A percentile compares a stretch with the other conserved stretches of the same genome.
These are phyloP conservation scores for Hylaeus anthracinus DNA, from an alignment of 1,140 invertebrate genomes.

Conservation along the genomic window DNA sequence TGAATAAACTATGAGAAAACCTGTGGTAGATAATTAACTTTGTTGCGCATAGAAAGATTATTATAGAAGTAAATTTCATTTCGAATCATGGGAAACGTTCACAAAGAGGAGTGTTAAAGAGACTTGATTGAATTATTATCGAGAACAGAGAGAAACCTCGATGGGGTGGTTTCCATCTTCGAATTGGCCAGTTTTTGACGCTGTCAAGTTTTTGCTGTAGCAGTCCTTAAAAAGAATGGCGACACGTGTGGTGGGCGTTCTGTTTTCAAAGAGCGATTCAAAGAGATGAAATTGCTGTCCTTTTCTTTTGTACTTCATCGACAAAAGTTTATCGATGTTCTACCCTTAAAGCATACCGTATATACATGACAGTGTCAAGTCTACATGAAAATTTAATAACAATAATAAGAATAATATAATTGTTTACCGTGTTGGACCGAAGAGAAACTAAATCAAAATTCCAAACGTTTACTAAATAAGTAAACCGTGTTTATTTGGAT, in stretches of 20 bases:
- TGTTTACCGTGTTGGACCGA: no score
- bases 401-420: no score
- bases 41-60: no score
- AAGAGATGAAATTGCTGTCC: slow-evolving; percentile 45
- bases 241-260: slow-evolving; percentile 73
- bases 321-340: slow-evolving; percentile 9
- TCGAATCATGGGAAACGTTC: slow-evolving; percentile 2
- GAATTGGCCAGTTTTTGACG: slow-evolving; percentile 76
- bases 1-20: no score
- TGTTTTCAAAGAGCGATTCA: slow-evolving; percentile 63
- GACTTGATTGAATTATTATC: slow-evolving; percentile 5
- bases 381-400: not conserved
- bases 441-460: no score
- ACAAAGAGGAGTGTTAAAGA: not conserved
- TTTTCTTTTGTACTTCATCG: slow-evolving; percentile 12
- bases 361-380: not conserved
- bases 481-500: no score
- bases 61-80: not conserved
- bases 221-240: slow-evolving; percentile 56
- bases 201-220: not conserved
- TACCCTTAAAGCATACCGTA: not conserved
- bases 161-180: slow-evolving; percentile 69
- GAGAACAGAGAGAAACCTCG: slow-evolving; percentile 56
- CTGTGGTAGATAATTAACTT: no score
- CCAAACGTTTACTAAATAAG: no score